phyloP scores from a whole-genome alignment of 1,140 invertebrate genomes.

The Contarinia nasturtii region DNA sequence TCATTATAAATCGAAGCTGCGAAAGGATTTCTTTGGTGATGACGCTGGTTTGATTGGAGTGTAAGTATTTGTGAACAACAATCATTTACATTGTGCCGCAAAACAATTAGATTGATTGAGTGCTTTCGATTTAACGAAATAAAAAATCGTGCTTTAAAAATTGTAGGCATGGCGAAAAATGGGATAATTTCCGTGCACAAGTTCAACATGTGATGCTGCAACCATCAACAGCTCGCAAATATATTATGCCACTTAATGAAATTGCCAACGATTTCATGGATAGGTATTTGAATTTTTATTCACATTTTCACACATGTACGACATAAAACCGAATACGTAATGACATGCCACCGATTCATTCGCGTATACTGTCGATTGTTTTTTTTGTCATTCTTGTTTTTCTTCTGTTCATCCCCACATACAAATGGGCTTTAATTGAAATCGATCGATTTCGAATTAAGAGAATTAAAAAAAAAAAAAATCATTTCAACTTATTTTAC shows the following conservation, averaged over 20 bases:
- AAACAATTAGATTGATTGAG: no score
- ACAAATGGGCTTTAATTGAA: not conserved
- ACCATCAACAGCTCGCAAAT: constrained; percentile 52
- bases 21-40: constrained; percentile 52
- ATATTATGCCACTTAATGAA: constrained; percentile 48
- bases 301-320: no score
- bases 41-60: constrained; percentile 57
- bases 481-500: constrained; percentile 12
- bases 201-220: constrained; percentile 69
- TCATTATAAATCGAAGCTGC: constrained; percentile 54
- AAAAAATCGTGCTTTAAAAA: not conserved
- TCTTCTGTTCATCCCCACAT: not conserved
- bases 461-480: not conserved
- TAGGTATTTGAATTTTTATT: constrained; percentile 31
- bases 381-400: no score
- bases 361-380: no score
- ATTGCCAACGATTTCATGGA: constrained; percentile 50
- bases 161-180: constrained; percentile 61
- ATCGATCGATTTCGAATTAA: not conserved
- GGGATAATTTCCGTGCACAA: constrained; percentile 60
- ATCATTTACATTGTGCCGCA: not conserved
- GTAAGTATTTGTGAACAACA: constrained; percentile 30
- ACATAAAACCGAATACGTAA: no score
- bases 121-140: not conserved
- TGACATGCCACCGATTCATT: no score